Conservation (phyloP, 2,797 vertebrate genomes). For the Coilia nasus region DNA sequence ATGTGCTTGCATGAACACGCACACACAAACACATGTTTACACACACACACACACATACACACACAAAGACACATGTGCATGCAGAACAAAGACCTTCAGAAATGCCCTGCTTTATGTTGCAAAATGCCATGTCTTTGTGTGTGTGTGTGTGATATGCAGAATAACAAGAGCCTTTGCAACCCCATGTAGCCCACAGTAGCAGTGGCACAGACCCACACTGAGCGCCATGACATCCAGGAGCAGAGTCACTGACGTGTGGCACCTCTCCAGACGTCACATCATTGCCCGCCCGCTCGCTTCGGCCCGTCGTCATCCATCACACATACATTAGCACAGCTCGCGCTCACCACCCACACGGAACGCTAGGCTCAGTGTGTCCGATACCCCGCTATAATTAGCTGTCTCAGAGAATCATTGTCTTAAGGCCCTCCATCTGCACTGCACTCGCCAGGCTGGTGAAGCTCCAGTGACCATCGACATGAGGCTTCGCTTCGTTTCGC, state of each 20-base stretch:
- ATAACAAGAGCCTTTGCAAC: not conserved
- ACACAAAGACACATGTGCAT: too few species aligned
- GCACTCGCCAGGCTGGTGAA: not conserved
- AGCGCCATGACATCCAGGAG: not conserved
- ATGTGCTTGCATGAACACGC: too few species aligned
- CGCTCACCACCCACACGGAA: not conserved
- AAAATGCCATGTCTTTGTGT: not conserved
- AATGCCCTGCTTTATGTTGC: not conserved
- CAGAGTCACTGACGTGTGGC: not conserved
- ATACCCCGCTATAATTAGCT: slow-evolving; percentile 13
- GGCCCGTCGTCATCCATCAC: not conserved
- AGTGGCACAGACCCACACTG: not conserved
- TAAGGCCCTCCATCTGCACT: not conserved
- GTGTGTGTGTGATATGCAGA: not conserved
- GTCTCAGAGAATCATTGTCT: slow-evolving; percentile 23
- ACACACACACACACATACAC: too few species aligned
- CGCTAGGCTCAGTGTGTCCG: not conserved
- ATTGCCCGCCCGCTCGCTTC: too few species aligned
- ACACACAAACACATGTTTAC: too few species aligned
- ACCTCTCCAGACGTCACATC: not conserved
- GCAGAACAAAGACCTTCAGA: not conserved
- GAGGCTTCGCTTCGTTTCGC: not conserved
- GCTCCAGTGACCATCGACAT: not conserved
- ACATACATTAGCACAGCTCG: not conserved
- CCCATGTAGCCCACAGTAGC: not conserved